Evolutionary conservation across 2,797 vertebrate genomes (phyloP), one percentile per base, ranked within the genome.

Genomic region (Pelobates cultripes): DNA sequence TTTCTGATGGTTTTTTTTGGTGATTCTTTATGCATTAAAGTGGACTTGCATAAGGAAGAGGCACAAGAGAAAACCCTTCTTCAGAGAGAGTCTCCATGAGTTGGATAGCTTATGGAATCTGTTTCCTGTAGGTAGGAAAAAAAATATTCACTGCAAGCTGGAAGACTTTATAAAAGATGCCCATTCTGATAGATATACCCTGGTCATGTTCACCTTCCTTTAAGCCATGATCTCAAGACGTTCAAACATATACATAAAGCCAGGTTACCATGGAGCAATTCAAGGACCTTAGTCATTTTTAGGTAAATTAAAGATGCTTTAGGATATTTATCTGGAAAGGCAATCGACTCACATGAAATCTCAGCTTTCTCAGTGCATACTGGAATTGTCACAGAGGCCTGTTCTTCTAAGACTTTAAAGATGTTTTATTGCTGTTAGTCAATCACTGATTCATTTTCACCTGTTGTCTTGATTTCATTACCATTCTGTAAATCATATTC

Each of bases 101-200:
- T 87, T 86, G 93, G 91, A 92, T 92, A 90, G 92, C 90, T 92
- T 88, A 87, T 89, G 90, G 90, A 90, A 91, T 87, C 89, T 91
- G 89, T 91, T 88, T 90, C 86, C 85, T 89, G 87, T 90, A 85
- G 86, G 0, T 0, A 90, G 86, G 17, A 89, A 87, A 51, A 87
- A 86, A 83, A 89, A 63, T 84, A 85, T 90, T 90, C 89, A 86
- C 91, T 79, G 78, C 84, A 91, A 87, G 90, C 90, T 87, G 92
- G 91, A 90, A 91, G 92, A 91, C 91, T 91, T 91, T 82, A 80
- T 85, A 88, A 70, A 89, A 90, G 91, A 89, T 86, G 80, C 90
- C 89, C 89, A 86, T 87, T 87, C 86, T 86, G 88, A 88, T 91
- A 83, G 89, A 89, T 88, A 90, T 87, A 86, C 88, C 82, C 82